These are phyloP conservation scores for Phrynosoma platyrhinos DNA, from an alignment of 2,113 vertebrate species.

Conservation along the genomic window DNA sequence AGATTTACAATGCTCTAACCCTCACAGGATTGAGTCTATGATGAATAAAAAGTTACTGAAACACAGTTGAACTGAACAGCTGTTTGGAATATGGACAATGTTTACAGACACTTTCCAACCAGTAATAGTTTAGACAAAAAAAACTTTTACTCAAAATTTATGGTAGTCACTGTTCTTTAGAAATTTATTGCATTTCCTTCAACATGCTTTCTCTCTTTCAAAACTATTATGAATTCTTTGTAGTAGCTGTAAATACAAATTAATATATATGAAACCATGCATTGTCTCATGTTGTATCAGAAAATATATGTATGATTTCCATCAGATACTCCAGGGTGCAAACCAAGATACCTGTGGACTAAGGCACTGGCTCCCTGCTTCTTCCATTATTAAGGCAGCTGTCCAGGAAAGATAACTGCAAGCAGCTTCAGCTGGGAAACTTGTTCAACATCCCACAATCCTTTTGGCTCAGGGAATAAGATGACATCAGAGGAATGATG, in stretches of 20 bases:
- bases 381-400: not conserved
- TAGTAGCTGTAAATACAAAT: not conserved
- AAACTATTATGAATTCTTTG: conserved; percentile 18
- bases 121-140: conserved; percentile 14
- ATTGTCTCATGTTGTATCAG: not conserved
- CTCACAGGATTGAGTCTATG: conserved; percentile 25
- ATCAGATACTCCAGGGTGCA: not conserved
- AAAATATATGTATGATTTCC: conserved; percentile 1
- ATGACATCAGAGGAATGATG: not conserved
- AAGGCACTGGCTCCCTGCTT: no score
- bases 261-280: not conserved
- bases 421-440: not conserved
- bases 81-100: conserved; percentile 15
- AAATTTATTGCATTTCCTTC: conserved; percentile 7
- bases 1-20: not conserved
- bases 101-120: conserved; percentile 18
- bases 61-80: conserved; percentile 24
- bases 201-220: conserved; percentile 22
- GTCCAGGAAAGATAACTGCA: not conserved
- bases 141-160: conserved; percentile 13
- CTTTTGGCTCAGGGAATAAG: not conserved
- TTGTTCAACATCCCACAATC: not conserved
- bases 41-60: not conserved
- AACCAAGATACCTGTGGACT: no score
- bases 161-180: not conserved